Percentiles rank a stretch among this genome's conserved stretches.
Evolutionary conservation across 2,888 invertebrate species (phyloP).

Genomic region (Lysandra bellargus): DNA sequence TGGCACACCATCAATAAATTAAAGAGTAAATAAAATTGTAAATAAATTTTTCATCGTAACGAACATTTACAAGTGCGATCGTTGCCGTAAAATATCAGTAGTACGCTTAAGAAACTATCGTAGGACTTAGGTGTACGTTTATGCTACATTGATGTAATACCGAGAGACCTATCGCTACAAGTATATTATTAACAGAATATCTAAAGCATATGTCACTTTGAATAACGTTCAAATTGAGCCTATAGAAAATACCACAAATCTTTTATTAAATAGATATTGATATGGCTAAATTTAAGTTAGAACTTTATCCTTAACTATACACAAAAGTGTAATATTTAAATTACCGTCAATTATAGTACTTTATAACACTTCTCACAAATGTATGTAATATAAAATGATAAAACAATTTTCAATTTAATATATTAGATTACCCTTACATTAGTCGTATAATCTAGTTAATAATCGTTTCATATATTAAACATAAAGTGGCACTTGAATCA

Average conservation of each 20-base stretch:
- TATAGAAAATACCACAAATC: slow-evolving; percentile 82
- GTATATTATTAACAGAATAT: slow-evolving; percentile 81
- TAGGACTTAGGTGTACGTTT: slow-evolving; percentile 70
- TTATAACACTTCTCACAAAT: slow-evolving; percentile 80
- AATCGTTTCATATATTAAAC: slow-evolving; percentile 84
- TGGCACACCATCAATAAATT: slow-evolving; percentile 81
- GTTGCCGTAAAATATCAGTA: slow-evolving; percentile 77
- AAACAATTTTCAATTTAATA: slow-evolving; percentile 81
- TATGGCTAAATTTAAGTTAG: slow-evolving; percentile 82
- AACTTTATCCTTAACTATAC: slow-evolving; percentile 79
- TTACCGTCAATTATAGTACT: slow-evolving; percentile 80
- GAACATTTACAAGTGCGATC: slow-evolving; percentile 77
- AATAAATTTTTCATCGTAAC: slow-evolving; percentile 76
- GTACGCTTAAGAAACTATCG: slow-evolving; percentile 72
- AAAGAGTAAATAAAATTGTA: slow-evolving; percentile 78
- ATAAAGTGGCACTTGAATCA: slow-evolving; percentile 90
- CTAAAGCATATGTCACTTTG: slow-evolving; percentile 81
- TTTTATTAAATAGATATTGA: slow-evolving; percentile 81
- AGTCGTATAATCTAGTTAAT: slow-evolving; percentile 80
- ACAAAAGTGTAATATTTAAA: slow-evolving; percentile 80
- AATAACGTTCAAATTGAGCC: slow-evolving; percentile 81
- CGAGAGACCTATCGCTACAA: slow-evolving; percentile 76
- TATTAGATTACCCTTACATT: slow-evolving; percentile 81
- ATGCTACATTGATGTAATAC: slow-evolving; percentile 74
- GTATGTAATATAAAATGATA: slow-evolving; percentile 82